phyloP scores from a whole-genome alignment of 1,140 invertebrate genomes.

The Zaprionus inermis region DNA sequence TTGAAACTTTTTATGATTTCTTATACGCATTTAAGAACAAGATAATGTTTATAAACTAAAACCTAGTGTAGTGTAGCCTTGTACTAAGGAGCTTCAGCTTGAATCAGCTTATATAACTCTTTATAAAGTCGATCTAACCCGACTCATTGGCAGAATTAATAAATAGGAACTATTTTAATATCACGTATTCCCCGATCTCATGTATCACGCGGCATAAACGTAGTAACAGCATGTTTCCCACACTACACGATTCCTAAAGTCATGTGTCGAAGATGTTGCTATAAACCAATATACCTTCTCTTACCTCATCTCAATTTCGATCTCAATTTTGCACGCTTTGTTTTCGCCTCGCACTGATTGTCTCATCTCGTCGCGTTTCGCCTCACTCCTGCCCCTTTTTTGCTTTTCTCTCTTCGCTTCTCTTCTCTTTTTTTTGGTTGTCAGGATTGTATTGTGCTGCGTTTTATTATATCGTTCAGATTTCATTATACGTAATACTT shows the following conservation, averaged over 20 bases:
- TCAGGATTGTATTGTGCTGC: neutral
- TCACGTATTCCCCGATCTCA: too few species aligned
- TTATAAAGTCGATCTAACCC: too few species aligned
- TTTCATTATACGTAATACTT: conserved; percentile 64
- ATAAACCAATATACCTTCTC: neutral
- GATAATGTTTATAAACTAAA: too few species aligned
- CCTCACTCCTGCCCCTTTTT: neutral
- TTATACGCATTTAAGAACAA: too few species aligned
- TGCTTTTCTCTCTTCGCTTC: neutral
- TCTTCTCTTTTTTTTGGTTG: neutral
- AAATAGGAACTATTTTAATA: too few species aligned
- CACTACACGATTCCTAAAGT: neutral
- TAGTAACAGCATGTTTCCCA: neutral
- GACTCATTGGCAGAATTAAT: too few species aligned
- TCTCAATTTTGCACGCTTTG: conserved; percentile 6
- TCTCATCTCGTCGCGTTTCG: neutral
- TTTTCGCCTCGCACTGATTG: conserved; percentile 5
- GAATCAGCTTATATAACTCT: too few species aligned
- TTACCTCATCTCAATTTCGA: neutral
- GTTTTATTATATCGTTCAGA: conserved; percentile 54
- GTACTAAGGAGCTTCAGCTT: too few species aligned
- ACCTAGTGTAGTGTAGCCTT: too few species aligned
- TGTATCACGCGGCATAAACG: too few species aligned
- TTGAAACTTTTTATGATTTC: too few species aligned
- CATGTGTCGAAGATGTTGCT: neutral